These are phyloP conservation scores for Rhyzopertha dominica DNA, from an alignment of 1,140 invertebrate species.

Conservation along the genomic window DNA sequence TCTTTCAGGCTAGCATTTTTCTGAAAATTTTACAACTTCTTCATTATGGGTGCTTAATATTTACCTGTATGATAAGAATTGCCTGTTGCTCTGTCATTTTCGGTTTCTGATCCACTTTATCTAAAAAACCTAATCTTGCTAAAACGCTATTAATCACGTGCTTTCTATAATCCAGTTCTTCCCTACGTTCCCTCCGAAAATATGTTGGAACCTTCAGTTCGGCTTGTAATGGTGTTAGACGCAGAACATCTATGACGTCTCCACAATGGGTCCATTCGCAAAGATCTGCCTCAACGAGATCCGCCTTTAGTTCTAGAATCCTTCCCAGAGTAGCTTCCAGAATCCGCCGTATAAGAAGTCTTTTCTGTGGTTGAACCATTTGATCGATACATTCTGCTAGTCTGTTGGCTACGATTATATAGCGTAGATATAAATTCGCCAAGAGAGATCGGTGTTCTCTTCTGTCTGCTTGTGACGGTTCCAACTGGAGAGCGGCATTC, in stretches of 20 bases:
- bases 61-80: slow-evolving; percentile 76
- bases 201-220: slow-evolving; percentile 63
- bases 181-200: slow-evolving; percentile 60
- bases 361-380: slow-evolving; percentile 88
- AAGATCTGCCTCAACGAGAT: slow-evolving; percentile 79
- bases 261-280: slow-evolving; percentile 85
- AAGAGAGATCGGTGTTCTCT: slow-evolving; percentile 53
- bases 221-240: slow-evolving; percentile 49
- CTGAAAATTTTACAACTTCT: too few species aligned
- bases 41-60: too few species aligned
- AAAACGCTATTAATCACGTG: slow-evolving; percentile 62
- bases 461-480: slow-evolving; percentile 56
- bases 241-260: slow-evolving; percentile 60
- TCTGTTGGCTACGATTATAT: slow-evolving; percentile 70
- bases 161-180: slow-evolving; percentile 55
- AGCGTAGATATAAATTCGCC: slow-evolving; percentile 68
- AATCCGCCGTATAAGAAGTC: slow-evolving; percentile 69
- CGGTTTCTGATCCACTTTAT: slow-evolving; percentile 50
- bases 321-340: slow-evolving; percentile 77
- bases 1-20: too few species aligned
- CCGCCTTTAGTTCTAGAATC: slow-evolving; percentile 72
- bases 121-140: slow-evolving; percentile 61
- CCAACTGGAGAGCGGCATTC: slow-evolving; percentile 57
- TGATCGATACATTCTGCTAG: slow-evolving; percentile 83
- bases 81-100: slow-evolving; percentile 76